Conservation (phyloP, 1,140 invertebrate genomes). For the Cepaea nemoralis region DNA sequence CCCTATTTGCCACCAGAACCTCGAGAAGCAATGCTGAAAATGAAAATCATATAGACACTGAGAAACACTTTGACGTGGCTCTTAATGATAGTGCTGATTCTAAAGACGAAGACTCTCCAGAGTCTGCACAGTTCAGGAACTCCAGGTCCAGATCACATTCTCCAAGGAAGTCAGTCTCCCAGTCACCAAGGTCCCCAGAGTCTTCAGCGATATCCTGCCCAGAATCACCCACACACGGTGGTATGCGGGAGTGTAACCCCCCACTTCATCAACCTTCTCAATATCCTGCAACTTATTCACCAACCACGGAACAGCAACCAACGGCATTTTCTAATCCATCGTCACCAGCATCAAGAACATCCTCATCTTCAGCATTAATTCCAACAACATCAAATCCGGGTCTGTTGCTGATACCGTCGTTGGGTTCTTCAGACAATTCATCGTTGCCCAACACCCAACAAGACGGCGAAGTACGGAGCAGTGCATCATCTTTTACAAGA, state of each 20-base stretch:
- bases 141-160: conserved; percentile 10
- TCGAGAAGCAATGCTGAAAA: neutral
- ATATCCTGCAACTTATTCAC: neutral
- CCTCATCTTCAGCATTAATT: neutral
- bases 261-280: neutral
- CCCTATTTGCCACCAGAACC: neutral
- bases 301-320: neutral
- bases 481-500: no score
- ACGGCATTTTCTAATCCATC: neutral
- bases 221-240: neutral
- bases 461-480: no score
- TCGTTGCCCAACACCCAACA: no score
- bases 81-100: neutral
- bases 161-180: neutral
- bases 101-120: neutral
- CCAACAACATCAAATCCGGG: neutral
- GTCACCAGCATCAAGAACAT: neutral
- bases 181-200: neutral
- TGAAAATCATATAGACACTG: neutral
- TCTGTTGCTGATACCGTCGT: no score
- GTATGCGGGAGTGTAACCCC: neutral
- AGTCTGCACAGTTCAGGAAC: neutral
- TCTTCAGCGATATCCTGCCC: neutral
- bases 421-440: no score
- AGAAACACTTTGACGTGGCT: neutral